These are phyloP conservation scores for Lasius platythorax DNA, from an alignment of 2,888 invertebrate species.

Conservation along the genomic window DNA sequence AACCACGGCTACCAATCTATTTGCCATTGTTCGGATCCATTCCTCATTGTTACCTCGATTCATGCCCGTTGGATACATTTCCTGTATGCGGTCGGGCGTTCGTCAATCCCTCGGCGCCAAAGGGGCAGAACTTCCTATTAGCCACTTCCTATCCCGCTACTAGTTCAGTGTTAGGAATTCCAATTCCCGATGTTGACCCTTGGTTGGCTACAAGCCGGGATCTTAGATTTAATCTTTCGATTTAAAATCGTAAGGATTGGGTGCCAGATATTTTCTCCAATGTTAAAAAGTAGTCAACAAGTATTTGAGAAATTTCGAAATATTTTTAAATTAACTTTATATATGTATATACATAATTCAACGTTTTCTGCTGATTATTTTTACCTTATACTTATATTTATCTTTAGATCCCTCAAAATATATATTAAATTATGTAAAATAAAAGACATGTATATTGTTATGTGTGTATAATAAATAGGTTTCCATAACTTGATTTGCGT, in stretches of 20 bases:
- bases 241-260: conserved; percentile 5
- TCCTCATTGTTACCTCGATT: conserved; percentile 69
- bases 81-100: conserved; percentile 57
- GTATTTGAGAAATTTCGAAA: not conserved
- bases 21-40: conserved; percentile 46
- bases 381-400: not conserved
- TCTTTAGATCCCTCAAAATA: not conserved
- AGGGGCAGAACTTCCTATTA: conserved; percentile 72
- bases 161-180: conserved; percentile 56
- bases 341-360: not conserved
- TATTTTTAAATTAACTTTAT: conserved; percentile 1
- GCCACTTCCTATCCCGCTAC: conserved; percentile 65
- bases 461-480: not conserved
- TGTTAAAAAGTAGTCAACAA: not conserved
- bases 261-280: not conserved
- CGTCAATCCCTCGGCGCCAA: conserved; percentile 38
- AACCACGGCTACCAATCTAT: conserved; percentile 45
- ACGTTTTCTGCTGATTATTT: not conserved
- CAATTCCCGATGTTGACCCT: conserved; percentile 61
- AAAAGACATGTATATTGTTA: not conserved
- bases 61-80: conserved; percentile 65
- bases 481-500: not conserved
- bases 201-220: conserved; percentile 32
- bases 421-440: not conserved
- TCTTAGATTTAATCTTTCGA: conserved; percentile 48